Evolutionary conservation across 2,797 vertebrate species (phyloP).

Genomic region (Etheostoma perlongum): DNA sequence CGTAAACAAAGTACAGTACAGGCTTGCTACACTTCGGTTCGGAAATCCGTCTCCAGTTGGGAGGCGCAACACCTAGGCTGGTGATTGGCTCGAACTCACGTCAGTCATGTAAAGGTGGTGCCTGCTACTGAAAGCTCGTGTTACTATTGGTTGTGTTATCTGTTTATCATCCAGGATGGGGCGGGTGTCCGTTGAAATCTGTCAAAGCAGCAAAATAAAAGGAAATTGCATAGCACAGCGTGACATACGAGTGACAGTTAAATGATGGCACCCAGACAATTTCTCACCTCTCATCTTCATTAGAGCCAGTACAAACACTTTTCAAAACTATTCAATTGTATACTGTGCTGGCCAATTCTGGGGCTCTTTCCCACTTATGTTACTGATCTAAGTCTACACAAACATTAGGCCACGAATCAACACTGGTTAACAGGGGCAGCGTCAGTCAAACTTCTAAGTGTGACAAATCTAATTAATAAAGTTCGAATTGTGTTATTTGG

Average conservation of each 20-base stretch:
- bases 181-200: conserved; percentile 55
- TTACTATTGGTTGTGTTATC: conserved; percentile 61
- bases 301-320: background rate
- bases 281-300: background rate
- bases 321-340: background rate
- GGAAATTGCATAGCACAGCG: conserved; percentile 78
- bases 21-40: conserved; percentile 72
- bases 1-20: conserved; percentile 87
- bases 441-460: background rate
- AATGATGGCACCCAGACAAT: background rate
- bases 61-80: conserved; percentile 20
- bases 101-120: conserved; percentile 42
- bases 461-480: background rate
- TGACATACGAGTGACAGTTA: conserved; percentile 73
- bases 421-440: background rate
- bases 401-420: background rate
- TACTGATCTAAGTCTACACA: background rate
- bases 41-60: conserved; percentile 79
- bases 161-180: conserved; percentile 56
- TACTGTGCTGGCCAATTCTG: background rate
- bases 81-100: conserved; percentile 68
- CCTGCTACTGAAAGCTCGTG: accelerated
- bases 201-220: conserved; percentile 80
- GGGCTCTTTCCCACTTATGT: background rate
- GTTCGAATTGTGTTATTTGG: background rate